phyloP scores from a whole-genome alignment of 2,797 vertebrate species.

The Setipinna tenuifilis region DNA sequence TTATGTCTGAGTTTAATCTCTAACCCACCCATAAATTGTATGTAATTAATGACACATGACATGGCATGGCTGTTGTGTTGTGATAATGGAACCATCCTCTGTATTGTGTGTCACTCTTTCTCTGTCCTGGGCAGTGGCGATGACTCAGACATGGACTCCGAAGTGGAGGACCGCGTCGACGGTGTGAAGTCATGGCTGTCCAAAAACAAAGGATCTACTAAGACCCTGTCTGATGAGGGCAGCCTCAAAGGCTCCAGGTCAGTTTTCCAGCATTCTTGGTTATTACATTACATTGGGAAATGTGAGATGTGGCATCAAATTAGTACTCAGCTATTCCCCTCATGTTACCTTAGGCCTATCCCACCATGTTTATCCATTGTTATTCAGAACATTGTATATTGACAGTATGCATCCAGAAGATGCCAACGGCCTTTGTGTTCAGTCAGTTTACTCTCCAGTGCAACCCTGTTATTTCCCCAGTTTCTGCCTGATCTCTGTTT shows the following conservation, averaged over 20 bases:
- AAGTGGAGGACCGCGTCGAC: conserved; percentile 94
- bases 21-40: too few relatives aligned
- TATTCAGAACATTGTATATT: too few relatives aligned
- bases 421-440: not conserved
- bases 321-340: not conserved
- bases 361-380: not conserved
- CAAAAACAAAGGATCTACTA: conserved; percentile 91
- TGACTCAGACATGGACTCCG: conserved; percentile 90
- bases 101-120: not conserved
- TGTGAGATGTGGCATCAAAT: not conserved
- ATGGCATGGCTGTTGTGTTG: too few relatives aligned
- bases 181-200: conserved; percentile 97
- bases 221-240: conserved; percentile 86
- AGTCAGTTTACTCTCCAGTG: not conserved
- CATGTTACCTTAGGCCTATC: not conserved
- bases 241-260: conserved; percentile 92
- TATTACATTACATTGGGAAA: not conserved
- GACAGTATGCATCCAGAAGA: not conserved
- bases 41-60: too few relatives aligned
- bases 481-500: not conserved
- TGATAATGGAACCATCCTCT: too few relatives aligned
- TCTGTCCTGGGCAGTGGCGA: conserved; percentile 78
- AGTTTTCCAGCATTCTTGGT: conserved; percentile 54
- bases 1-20: too few relatives aligned
- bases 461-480: not conserved